Percentiles rank a stretch among this genome's conserved stretches.
Evolutionary conservation across 2,888 invertebrate species (phyloP).

Genomic region (Tachina grossa): DNA sequence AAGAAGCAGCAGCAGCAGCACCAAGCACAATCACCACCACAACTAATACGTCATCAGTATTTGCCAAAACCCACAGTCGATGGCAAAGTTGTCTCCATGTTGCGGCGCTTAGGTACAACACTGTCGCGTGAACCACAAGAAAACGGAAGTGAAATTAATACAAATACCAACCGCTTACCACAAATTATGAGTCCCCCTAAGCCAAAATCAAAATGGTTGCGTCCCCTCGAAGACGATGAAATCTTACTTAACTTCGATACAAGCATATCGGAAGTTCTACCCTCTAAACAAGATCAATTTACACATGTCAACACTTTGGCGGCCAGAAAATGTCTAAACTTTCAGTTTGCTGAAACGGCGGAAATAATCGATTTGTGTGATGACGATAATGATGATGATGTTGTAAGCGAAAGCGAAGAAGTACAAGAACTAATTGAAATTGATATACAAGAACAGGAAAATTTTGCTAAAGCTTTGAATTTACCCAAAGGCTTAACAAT

Average conservation of each 20-base stretch:
- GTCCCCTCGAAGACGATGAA: conserved; percentile 79
- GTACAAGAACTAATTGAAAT: conserved; percentile 31
- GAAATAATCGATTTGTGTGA: conserved; percentile 69
- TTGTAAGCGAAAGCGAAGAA: conserved; percentile 2
- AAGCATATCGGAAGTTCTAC: conserved; percentile 82
- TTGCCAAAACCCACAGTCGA: conserved; percentile 75
- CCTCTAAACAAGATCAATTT: conserved; percentile 70
- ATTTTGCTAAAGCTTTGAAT: conserved; percentile 23
- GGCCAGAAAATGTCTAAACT: conserved; percentile 72
- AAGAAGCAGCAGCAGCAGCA: background rate
- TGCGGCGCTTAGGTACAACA: conserved; percentile 81
- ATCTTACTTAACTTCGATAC: conserved; percentile 81
- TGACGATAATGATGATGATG: conserved; percentile 5
- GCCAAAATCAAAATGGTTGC: conserved; percentile 78
- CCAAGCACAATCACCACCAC: conserved; percentile 71
- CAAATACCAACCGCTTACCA: conserved; percentile 35
- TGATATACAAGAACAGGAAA: background rate
- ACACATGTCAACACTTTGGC: conserved; percentile 50
- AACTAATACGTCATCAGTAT: conserved; percentile 64
- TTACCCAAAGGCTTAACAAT: conserved; percentile 65
- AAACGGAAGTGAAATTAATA: conserved; percentile 50
- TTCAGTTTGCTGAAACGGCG: conserved; percentile 69
- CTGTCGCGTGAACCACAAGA: conserved; percentile 76
- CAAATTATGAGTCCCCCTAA: conserved; percentile 80
- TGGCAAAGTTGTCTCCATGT: conserved; percentile 81